phyloP scores from a whole-genome alignment of 2,797 vertebrate species.

The Strix occidentalis region DNA sequence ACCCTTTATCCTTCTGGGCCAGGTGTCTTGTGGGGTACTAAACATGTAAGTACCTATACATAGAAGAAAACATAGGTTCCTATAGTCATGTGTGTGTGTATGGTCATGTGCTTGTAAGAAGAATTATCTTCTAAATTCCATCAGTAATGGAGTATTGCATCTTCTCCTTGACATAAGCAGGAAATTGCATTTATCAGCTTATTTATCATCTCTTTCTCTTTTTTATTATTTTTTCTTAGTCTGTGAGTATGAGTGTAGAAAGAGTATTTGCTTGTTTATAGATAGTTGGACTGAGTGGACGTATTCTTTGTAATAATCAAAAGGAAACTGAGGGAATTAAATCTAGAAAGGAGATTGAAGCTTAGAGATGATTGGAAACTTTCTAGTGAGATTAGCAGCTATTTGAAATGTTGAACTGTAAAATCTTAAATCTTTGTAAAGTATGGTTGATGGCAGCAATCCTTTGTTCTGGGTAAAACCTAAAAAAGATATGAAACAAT shows the following conservation, averaged over 20 bases:
- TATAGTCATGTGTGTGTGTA: neutral
- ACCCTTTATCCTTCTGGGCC: neutral
- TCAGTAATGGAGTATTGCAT: neutral
- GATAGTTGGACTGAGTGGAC: neutral
- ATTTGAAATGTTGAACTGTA: neutral
- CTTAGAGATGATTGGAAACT: neutral
- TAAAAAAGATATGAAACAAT: neutral
- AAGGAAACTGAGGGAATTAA: neutral
- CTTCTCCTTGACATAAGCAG: neutral
- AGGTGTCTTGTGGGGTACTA: neutral
- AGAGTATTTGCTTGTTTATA: neutral
- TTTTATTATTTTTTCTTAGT: neutral
- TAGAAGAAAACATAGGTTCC: neutral
- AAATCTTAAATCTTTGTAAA: neutral
- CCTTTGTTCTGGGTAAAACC: neutral
- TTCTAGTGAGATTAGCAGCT: neutral
- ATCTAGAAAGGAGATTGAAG: neutral
- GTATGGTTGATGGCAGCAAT: neutral
- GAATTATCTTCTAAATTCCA: neutral
- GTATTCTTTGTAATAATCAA: neutral
- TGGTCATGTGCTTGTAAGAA: neutral
- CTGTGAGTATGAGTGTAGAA: neutral
- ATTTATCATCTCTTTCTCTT: neutral
- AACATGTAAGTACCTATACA: neutral
- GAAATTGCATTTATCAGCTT: neutral